These are phyloP conservation scores for Salvelinus namaycush DNA, from an alignment of 2,113 vertebrate genomes.

Conservation along the genomic window DNA sequence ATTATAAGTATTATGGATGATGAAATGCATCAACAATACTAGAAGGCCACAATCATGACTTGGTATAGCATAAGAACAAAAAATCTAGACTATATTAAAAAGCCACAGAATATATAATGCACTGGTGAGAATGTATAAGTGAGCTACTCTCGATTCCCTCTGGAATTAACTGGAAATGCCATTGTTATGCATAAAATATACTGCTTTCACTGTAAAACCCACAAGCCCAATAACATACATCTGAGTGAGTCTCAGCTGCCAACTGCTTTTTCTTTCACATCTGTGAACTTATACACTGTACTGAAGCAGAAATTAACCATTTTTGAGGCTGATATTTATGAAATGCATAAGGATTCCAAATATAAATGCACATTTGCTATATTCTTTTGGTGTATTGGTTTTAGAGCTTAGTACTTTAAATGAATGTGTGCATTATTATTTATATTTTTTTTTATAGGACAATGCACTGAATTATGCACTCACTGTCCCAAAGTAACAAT, in stretches of 20 bases:
- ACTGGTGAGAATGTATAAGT: constrained; percentile 24
- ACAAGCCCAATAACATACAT: constrained; percentile 17
- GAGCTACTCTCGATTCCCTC: constrained; percentile 31
- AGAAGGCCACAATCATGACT: constrained; percentile 78
- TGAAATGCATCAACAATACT: constrained; percentile 73
- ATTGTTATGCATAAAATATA: constrained; percentile 44
- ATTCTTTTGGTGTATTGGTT: constrained; percentile 75
- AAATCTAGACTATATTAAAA: constrained; percentile 34
- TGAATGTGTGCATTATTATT: constrained; percentile 8
- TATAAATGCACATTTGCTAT: constrained; percentile 48
- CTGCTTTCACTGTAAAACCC: constrained; percentile 15
- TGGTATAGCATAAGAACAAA: constrained; percentile 45
- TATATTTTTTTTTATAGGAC: constrained; percentile 13
- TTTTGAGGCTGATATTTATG: constrained; percentile 58
- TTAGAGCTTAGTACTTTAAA: constrained; percentile 37
- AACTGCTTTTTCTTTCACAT: not conserved
- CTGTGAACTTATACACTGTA: constrained; percentile 17
- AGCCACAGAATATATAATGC: constrained; percentile 35
- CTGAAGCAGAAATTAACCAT: constrained; percentile 26
- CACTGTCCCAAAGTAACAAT: constrained; percentile 28
- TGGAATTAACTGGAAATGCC: constrained; percentile 36
- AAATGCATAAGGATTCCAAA: constrained; percentile 50
- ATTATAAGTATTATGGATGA: constrained; percentile 36
- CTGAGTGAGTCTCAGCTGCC: constrained; percentile 7
- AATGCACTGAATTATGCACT: constrained; percentile 32